These are phyloP conservation scores for Nicator chloris DNA, from an alignment of 2,113 vertebrate species.

Conservation along the genomic window DNA sequence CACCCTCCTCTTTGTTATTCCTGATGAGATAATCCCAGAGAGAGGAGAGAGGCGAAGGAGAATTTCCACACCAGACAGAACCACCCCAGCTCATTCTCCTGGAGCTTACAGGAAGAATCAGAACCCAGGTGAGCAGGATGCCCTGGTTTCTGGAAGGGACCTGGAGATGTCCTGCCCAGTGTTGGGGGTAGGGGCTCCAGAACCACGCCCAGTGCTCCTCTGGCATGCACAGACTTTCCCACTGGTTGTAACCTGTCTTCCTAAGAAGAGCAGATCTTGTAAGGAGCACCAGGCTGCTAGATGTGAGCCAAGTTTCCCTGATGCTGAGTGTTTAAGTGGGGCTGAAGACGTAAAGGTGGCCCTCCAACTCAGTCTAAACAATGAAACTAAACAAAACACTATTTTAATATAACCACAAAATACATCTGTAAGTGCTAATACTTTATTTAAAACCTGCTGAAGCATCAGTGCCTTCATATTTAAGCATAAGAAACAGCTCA, in stretches of 20 bases:
- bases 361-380: not conserved
- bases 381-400: not conserved
- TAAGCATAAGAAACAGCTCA: not conserved
- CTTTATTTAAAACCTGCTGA: not conserved
- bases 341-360: not conserved
- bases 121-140: not conserved
- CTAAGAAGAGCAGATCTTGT: not conserved
- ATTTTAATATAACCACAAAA: not conserved
- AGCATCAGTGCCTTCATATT: not conserved
- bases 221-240: not conserved
- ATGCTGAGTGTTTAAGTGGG: not conserved
- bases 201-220: not conserved
- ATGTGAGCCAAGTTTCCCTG: not conserved
- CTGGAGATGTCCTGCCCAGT: not conserved
- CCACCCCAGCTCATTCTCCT: not conserved
- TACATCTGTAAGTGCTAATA: not conserved
- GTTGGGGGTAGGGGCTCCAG: not conserved
- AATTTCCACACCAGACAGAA: not conserved
- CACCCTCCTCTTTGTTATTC: not conserved
- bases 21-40: not conserved
- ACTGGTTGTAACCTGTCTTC: not conserved
- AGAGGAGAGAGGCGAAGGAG: not conserved
- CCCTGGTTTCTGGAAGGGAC: not conserved
- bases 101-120: not conserved
- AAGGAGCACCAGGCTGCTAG: not conserved